Evolutionary conservation across 2,113 vertebrate species (phyloP).

Genomic region (Sinocyclocheilus anshuiensis): DNA sequence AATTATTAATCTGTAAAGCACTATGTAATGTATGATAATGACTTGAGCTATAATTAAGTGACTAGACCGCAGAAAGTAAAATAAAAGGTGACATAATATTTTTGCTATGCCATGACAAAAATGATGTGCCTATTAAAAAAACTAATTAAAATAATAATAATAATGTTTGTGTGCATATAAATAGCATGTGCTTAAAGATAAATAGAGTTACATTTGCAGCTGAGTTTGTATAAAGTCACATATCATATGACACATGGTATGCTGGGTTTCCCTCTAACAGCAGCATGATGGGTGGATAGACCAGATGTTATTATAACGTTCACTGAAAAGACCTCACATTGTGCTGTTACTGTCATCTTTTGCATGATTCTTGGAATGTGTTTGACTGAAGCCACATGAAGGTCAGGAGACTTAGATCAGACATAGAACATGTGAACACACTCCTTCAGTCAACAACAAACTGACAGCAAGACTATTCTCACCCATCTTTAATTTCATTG

Average conservation of each 20-base stretch:
- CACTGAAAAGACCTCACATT: background rate
- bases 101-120: too few species aligned
- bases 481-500: background rate
- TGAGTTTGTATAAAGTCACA: background rate
- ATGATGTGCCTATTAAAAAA: too few species aligned
- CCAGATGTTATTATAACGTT: background rate
- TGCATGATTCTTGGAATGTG: background rate
- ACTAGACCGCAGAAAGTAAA: background rate
- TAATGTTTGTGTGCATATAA: too few species aligned
- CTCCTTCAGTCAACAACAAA: slow-evolving; percentile 12
- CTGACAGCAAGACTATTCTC: background rate
- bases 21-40: background rate
- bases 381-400: slow-evolving; percentile 22
- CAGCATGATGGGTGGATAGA: background rate
- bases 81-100: background rate
- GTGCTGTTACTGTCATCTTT: background rate
- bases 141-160: too few species aligned
- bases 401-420: slow-evolving; percentile 42
- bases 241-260: background rate
- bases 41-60: background rate
- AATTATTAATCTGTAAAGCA: background rate
- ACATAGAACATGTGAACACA: slow-evolving; percentile 12
- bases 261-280: background rate
- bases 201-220: too few species aligned
- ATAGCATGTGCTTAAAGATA: too few species aligned